Conservation (phyloP, 2,888 invertebrate genomes). For the Lacanobia wlatinum region DNA sequence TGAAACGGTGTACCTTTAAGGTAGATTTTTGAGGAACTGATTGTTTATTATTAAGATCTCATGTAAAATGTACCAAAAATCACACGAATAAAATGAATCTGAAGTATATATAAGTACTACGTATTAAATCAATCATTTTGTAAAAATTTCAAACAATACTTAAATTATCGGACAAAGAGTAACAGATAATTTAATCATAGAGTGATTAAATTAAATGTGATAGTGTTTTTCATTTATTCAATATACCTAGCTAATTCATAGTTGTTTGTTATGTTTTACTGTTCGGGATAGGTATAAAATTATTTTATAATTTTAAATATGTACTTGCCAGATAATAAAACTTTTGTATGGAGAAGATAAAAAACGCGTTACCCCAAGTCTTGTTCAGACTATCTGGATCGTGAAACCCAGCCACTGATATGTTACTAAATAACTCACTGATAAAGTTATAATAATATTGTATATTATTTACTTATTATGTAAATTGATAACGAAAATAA, state of each 20-base stretch:
- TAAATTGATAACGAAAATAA: constrained; percentile 1
- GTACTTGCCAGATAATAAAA: not conserved
- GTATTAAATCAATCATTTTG: not conserved
- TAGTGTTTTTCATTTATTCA: not conserved
- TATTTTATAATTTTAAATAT: not conserved
- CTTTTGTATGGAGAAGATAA: not conserved
- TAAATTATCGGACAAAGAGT: not conserved
- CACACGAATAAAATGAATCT: no score
- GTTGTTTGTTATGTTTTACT: not conserved
- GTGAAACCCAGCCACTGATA: constrained; percentile 8
- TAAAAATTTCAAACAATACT: constrained; percentile 3
- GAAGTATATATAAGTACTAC: not conserved
- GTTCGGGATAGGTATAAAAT: not conserved
- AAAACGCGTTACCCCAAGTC: not conserved
- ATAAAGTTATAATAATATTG: not conserved
- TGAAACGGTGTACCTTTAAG: no score
- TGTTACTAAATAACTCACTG: constrained; percentile 1
- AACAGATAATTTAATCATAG: constrained; percentile 1
- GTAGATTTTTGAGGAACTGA: no score
- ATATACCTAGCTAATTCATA: not conserved
- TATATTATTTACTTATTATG: constrained; percentile 14
- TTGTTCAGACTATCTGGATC: not conserved
- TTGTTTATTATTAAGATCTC: no score
- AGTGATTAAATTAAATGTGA: not conserved
- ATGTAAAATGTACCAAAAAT: no score